Percentiles rank a stretch among this genome's conserved stretches.
phyloP scores from a whole-genome alignment of 1,140 invertebrate species.

The Aphelenchoides fujianensis region DNA sequence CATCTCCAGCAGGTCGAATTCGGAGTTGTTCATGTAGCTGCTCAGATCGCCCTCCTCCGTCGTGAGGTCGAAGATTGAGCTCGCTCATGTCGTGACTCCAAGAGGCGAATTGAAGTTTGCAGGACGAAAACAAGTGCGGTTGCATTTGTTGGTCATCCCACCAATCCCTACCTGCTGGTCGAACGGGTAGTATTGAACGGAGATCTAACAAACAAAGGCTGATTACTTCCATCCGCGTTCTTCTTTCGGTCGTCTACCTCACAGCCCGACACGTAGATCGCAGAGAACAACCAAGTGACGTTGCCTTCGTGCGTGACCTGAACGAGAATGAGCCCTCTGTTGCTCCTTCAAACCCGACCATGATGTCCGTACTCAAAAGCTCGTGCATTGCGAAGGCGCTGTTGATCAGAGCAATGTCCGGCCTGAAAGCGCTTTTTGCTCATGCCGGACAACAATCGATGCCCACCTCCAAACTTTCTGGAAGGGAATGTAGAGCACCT shows the following conservation, averaged over 20 bases:
- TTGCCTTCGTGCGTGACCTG: constrained; percentile 63
- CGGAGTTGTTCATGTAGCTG: constrained; percentile 57
- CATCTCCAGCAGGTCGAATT: constrained; percentile 58
- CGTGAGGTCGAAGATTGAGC: constrained; percentile 54
- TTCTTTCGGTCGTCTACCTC: too few species aligned
- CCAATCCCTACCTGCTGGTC: constrained; percentile 64
- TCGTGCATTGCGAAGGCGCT: constrained; percentile 53
- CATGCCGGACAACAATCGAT: not conserved
- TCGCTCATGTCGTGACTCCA: constrained; percentile 54
- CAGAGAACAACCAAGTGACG: constrained; percentile 67
- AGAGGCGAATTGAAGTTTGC: constrained; percentile 49
- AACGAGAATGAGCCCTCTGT: too few species aligned
- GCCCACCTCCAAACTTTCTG: constrained; percentile 43
- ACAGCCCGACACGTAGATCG: constrained; percentile 66
- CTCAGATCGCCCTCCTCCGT: constrained; percentile 52
- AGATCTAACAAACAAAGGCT: too few species aligned
- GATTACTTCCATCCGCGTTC: too few species aligned
- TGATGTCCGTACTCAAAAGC: constrained; percentile 63
- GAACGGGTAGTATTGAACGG: constrained; percentile 66
- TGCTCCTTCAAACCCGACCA: constrained; percentile 47
- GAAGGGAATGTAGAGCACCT: constrained; percentile 57
- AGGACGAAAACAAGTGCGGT: constrained; percentile 30
- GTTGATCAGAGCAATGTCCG: constrained; percentile 59
- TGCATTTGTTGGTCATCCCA: not conserved
- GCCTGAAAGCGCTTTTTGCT: constrained; percentile 32